Evolutionary conservation across 2,113 vertebrate species (phyloP), one percentile per base, ranked within the genome.

Genomic region (Takifugu bimaculatus): DNA sequence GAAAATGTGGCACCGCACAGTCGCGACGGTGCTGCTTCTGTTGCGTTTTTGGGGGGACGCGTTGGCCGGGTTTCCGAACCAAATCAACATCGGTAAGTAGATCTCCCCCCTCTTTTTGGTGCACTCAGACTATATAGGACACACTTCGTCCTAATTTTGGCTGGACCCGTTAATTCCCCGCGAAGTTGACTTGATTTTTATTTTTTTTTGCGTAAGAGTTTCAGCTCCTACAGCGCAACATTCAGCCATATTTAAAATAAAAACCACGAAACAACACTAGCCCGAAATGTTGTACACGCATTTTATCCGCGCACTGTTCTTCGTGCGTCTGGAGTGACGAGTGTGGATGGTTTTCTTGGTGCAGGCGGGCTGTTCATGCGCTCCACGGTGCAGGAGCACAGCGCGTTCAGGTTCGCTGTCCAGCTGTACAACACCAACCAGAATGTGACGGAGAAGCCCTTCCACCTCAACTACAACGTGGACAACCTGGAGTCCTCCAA

Each of bases 401-500:
- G 97, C 77, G 95, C 95, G 43, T 99, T 99, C 89, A 93, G 96
- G 75, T 99, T 99, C 81, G 95, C 95, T 49, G 95, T 99, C 81
- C 96, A 99, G 90, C 94, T 99, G 78, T 98, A 98, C 86, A 99
- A 99, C 92, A 99, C 96, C 68, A 99, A 98, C 90, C 97, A 98
- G 91, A 99, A 99, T 77, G 94, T 92, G 78, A 96, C 96, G 12
- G 97, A 99, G 82, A 96, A 97, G 80, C 97, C 97, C 65, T 99
- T 99, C 89, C 93, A 98, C 88, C 91, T 99, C 88, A 96, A 97
- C 80, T 98, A 98, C 78, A 96, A 99, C 4, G 97, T 99, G 68
- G 97, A 99, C 89, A 96, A 99, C 88, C 93, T 99, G 90, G 97
- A 99, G 84, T 97, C 96, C 50, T 98, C 96, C 78, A 97, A 99